Conservation (phyloP, 2,888 invertebrate genomes). For the Eupithecia centaureata region DNA sequence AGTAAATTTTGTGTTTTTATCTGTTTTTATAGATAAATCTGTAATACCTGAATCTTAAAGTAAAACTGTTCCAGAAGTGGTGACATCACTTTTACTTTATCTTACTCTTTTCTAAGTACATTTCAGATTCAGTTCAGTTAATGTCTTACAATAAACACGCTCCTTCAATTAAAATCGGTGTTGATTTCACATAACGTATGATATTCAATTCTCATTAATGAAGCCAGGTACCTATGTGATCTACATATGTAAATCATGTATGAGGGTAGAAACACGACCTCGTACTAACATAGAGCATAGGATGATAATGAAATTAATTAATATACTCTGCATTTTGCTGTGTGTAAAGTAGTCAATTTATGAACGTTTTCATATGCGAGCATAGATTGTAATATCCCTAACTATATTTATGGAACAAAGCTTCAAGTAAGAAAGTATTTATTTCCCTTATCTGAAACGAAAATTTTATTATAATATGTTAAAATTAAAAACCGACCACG, state of each 20-base stretch:
- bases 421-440: not conserved
- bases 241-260: not conserved
- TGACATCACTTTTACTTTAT: too few relatives aligned
- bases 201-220: not conserved
- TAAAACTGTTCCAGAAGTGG: too few relatives aligned
- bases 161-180: not conserved
- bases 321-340: slow-evolving; percentile 42
- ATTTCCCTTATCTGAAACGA: not conserved
- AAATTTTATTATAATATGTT: too few relatives aligned
- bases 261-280: slow-evolving; percentile 14
- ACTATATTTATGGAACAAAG: not conserved
- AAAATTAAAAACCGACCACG: too few relatives aligned
- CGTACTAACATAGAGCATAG: slow-evolving; percentile 21
- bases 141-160: too few relatives aligned
- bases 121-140: too few relatives aligned
- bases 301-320: slow-evolving; percentile 49
- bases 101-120: too few relatives aligned
- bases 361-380: not conserved
- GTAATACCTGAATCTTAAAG: too few relatives aligned
- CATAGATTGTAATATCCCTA: not conserved
- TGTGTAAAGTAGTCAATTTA: not conserved
- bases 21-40: too few relatives aligned
- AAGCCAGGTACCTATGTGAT: not conserved
- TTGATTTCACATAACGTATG: not conserved
- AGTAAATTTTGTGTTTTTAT: too few relatives aligned